Base-by-base conservation (phyloP, 1,140 invertebrate genomes). In the Diabrotica undecimpunctata region DNA sequence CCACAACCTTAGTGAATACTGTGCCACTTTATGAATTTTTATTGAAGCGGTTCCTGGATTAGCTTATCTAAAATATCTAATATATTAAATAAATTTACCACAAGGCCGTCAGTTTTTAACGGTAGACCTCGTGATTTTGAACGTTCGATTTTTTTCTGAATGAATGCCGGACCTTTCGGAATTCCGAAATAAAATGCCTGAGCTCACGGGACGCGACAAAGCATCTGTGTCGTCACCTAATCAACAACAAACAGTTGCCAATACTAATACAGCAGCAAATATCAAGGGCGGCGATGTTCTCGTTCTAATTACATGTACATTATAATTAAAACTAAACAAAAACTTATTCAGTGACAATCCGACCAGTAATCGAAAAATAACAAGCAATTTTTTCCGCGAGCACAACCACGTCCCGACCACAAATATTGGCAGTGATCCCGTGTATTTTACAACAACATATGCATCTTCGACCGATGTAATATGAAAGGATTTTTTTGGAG, bases 401-500 rank as follows among this genome's bases (percentile, higher is more conserved):
- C 8, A 46, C 4, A 10, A 46, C 41, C n/a, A 10, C 8, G 41
- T 35, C 9, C 54, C 9, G 54, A 5, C 13, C 12, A 14, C 9
- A 64, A 59, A 64, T 64, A 64, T 64, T 64, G 63, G 63, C 63
- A 64, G 56, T n/a, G 36, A 14, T 64, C 62, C 13, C 54, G 35
- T 13, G 13, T 54, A 35, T 13, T 54, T 54, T 54, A 54, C 35
- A 8, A 35, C 54, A 9, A 39, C 14, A 62, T 37, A 37, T 64
- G 35, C 50, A 58, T 54, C 54, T 25, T 25, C 25, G 25, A 25
- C 25, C 25, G 25, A 25, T 25, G 25, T 25, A 25, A 54, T 35
- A 35, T 54, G 3, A 46, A 25, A 1, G 6, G 6, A 54, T 51
- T 51, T 54, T 66, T 67, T 64, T 46, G 53, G 65, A 67, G 52